phyloP scores from a whole-genome alignment of 2,797 vertebrate species.

The Psittacula echo region DNA sequence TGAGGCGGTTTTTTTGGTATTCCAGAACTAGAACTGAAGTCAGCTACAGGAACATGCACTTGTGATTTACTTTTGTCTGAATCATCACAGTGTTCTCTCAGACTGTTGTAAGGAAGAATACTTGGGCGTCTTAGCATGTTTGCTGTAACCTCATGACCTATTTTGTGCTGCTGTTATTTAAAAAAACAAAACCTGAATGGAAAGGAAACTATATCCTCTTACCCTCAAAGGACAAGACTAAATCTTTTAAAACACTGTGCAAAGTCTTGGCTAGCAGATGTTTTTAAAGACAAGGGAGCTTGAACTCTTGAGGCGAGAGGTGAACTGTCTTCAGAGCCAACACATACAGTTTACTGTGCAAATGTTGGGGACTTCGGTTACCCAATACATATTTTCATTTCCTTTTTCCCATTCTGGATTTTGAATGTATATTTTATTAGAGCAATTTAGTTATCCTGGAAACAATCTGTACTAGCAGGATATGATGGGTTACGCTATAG shows the following conservation, averaged over 20 bases:
- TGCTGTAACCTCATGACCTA: background rate
- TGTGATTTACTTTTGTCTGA: background rate
- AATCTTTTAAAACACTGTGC: background rate
- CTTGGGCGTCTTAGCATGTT: background rate
- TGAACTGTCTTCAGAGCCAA: background rate
- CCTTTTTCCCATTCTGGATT: background rate
- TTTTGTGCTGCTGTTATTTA: background rate
- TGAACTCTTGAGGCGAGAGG: rapidly evolving
- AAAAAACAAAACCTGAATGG: background rate
- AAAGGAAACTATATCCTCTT: background rate
- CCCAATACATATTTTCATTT: background rate
- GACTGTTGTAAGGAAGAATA: background rate
- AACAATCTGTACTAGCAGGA: background rate
- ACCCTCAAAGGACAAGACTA: background rate
- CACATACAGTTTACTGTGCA: background rate
- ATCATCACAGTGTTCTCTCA: background rate
- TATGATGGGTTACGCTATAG: background rate
- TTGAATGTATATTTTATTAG: background rate
- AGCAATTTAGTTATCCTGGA: background rate
- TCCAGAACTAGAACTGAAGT: background rate
- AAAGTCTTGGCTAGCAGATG: background rate
- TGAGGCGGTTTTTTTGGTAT: background rate
- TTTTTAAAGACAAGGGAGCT: background rate
- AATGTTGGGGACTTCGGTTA: background rate
- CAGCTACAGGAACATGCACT: background rate